These are phyloP conservation scores for Tachycineta bicolor DNA, from an alignment of 2,113 vertebrate genomes.

Conservation along the genomic window DNA sequence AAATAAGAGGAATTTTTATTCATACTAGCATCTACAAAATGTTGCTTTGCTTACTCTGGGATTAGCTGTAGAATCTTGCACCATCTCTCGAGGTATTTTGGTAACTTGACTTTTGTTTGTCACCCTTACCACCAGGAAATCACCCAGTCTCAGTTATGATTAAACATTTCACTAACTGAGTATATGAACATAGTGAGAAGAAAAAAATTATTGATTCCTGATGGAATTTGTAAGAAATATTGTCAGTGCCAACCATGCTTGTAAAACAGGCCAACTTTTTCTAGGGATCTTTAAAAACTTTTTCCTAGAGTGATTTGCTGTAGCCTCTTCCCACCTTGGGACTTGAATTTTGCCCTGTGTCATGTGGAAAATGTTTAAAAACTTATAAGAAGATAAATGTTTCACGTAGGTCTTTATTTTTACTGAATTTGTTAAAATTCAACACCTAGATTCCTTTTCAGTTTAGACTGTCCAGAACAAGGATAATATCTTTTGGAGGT, in stretches of 20 bases:
- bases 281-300: neutral
- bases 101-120: neutral
- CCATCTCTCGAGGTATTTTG: neutral
- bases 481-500: neutral
- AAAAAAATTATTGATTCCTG: neutral
- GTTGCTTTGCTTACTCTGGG: neutral
- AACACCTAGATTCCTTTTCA: neutral
- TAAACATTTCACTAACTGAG: neutral
- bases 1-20: neutral
- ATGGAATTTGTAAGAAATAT: neutral
- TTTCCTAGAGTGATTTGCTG: neutral
- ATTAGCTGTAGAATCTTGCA: neutral
- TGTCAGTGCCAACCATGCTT: neutral
- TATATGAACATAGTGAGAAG: neutral
- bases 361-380: neutral
- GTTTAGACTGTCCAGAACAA: neutral
- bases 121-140: neutral
- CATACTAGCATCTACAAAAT: neutral
- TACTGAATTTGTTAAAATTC: neutral
- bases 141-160: neutral
- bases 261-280: neutral
- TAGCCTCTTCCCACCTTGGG: fast-evolving
- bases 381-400: neutral
- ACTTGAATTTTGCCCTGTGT: neutral
- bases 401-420: neutral